phyloP scores from a whole-genome alignment of 2,888 invertebrate species.

The Hemistola chrysoprasaria region DNA sequence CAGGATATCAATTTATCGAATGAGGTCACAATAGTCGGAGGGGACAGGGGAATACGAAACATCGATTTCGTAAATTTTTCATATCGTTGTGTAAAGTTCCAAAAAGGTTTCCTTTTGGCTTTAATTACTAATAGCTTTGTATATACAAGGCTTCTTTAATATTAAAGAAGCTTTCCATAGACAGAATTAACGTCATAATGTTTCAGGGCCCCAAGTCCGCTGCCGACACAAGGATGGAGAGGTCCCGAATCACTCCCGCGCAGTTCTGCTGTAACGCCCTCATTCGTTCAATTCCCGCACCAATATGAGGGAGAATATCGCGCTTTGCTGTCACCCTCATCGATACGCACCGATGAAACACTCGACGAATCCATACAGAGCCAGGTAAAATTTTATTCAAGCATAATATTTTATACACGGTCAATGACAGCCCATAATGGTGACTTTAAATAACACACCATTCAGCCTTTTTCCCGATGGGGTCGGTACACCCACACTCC shows the following conservation, averaged over 20 bases:
- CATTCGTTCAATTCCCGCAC: conserved; percentile 63
- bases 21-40: too few species aligned
- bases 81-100: too few species aligned
- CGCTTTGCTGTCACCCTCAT: conserved; percentile 59
- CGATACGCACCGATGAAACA: conserved; percentile 68
- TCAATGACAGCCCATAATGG: too few species aligned
- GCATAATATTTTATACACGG: not conserved
- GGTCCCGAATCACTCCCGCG: conserved; percentile 81
- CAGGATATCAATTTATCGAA: too few species aligned
- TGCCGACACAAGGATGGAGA: conserved; percentile 66
- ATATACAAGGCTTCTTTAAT: too few species aligned
- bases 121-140: too few species aligned
- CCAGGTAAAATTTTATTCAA: conserved; percentile 67
- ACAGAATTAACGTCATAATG: conserved; percentile 1
- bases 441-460: too few species aligned
- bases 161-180: not conserved
- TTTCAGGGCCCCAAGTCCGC: conserved; percentile 78
- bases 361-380: conserved; percentile 78
- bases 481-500: too few species aligned
- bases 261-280: conserved; percentile 66
- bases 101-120: too few species aligned
- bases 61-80: too few species aligned
- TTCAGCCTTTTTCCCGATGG: too few species aligned
- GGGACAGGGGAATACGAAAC: too few species aligned
- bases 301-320: conserved; percentile 67